phyloP scores from a whole-genome alignment of 2,888 invertebrate genomes.

The Leistus spinibarbis region DNA sequence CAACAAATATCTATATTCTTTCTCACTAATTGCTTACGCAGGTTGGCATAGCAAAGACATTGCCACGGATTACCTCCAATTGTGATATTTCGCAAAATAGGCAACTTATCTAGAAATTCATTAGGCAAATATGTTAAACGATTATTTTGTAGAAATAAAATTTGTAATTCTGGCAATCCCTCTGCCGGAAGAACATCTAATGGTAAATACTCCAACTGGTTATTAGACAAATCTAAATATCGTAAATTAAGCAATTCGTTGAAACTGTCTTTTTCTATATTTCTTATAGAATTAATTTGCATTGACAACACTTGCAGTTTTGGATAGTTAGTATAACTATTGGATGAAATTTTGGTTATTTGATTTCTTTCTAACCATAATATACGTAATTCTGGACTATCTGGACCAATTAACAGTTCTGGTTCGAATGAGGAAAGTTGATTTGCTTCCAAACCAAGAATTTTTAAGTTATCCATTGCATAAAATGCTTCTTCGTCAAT shows the following conservation, averaged over 20 bases:
- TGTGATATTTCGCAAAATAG: conserved; percentile 14
- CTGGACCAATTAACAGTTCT: not conserved
- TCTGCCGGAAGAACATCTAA: not conserved
- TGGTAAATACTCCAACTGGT: not conserved
- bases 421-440: not conserved
- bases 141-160: not conserved
- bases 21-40: not conserved
- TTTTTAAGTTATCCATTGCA: not conserved
- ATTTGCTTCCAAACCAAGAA: not conserved
- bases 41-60: conserved; percentile 4
- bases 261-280: not conserved
- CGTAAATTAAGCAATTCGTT: not conserved
- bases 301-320: not conserved
- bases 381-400: not conserved
- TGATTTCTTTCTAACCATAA: not conserved
- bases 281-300: not conserved
- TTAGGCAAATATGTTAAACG: not conserved
- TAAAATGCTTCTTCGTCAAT: not conserved
- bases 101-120: conserved; percentile 6
- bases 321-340: not conserved
- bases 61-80: conserved; percentile 27
- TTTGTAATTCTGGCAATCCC: not conserved
- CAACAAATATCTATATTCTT: conserved; percentile 3
- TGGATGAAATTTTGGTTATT: not conserved
- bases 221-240: not conserved